Evolutionary conservation across 2,888 invertebrate genomes (phyloP).

Genomic region (Leptinotarsa peninsularis): DNA sequence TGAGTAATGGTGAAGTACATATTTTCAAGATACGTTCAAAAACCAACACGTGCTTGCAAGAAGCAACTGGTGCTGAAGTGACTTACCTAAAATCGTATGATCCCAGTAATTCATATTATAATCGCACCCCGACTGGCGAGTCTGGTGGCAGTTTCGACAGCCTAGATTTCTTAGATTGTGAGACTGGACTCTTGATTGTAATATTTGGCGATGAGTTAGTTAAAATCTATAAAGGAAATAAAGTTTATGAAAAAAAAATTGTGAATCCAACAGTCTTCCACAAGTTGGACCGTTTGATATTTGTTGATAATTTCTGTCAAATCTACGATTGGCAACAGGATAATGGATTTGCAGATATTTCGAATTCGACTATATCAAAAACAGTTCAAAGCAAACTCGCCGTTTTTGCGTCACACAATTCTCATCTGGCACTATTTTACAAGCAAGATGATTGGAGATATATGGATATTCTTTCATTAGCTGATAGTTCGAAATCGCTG

Average conservation of each 20-base stretch:
- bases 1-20: slow-evolving; percentile 56
- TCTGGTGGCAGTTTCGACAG: slow-evolving; percentile 40
- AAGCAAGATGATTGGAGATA: background rate
- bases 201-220: slow-evolving; percentile 28
- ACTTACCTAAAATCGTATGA: slow-evolving; percentile 51
- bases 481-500: slow-evolving; percentile 11
- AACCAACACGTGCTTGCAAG: slow-evolving; percentile 17
- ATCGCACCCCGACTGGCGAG: slow-evolving; percentile 8
- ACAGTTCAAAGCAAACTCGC: background rate
- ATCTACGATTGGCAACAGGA: slow-evolving; percentile 40
- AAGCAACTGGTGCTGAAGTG: slow-evolving; percentile 37
- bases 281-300: slow-evolving; percentile 28
- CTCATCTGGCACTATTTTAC: background rate
- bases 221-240: slow-evolving; percentile 32
- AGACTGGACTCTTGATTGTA: slow-evolving; percentile 31
- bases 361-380: background rate
- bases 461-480: slow-evolving; percentile 3
- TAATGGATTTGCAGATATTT: slow-evolving; percentile 17
- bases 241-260: slow-evolving; percentile 27
- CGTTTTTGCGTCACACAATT: slow-evolving; percentile 3
- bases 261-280: slow-evolving; percentile 36
- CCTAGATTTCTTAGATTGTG: slow-evolving; percentile 32
- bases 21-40: slow-evolving; percentile 55
- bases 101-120: slow-evolving; percentile 32
- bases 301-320: slow-evolving; percentile 36